These are phyloP conservation scores for Lepidocyrtoides sp. DNA, from an alignment of 2,888 invertebrate genomes.

Conservation along the genomic window DNA sequence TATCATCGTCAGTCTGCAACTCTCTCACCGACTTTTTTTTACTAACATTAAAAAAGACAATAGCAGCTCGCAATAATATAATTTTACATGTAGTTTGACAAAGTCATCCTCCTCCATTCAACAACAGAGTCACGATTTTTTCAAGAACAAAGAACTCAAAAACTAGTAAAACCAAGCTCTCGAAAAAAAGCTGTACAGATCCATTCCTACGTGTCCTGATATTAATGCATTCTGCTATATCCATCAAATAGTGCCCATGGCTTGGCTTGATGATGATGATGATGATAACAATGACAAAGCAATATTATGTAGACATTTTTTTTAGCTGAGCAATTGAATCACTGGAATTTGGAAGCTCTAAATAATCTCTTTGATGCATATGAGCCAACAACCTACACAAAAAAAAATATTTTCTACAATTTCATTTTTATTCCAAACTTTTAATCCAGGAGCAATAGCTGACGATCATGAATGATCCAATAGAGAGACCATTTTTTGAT, in stretches of 20 bases:
- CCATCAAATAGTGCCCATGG: no score
- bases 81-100: no score
- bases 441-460: background rate
- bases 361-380: no score
- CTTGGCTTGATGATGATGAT: background rate
- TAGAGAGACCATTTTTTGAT: background rate
- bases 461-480: background rate
- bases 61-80: background rate
- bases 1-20: no score
- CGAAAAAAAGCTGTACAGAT: background rate
- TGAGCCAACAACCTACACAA: no score
- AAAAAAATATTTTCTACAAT: no score
- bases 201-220: no score
- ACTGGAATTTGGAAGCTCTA: no score
- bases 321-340: no score
- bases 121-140: conserved; percentile 26
- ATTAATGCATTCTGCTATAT: no score
- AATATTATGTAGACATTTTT: background rate
- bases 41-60: no score
- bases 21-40: no score
- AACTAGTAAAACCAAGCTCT: background rate
- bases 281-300: background rate
- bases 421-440: background rate
- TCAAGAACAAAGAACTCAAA: background rate
- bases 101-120: background rate